phyloP scores from a whole-genome alignment of 2,888 invertebrate genomes.

The Drosophila tripunctata region DNA sequence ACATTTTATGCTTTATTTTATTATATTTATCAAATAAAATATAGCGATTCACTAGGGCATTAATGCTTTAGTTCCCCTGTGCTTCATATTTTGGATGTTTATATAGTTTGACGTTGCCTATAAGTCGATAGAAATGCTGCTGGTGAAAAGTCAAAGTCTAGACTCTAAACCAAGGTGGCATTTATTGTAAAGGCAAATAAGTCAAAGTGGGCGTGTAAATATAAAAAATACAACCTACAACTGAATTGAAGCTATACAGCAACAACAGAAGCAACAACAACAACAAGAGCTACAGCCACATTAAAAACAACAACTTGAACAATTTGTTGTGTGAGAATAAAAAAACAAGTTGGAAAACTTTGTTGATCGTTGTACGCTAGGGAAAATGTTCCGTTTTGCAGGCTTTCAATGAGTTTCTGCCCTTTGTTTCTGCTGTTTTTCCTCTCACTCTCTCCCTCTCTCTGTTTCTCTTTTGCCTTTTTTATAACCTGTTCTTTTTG shows the following conservation, averaged over 20 bases:
- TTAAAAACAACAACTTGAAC: conserved; percentile 9
- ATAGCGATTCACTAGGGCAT: no score
- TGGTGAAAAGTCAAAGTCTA: conserved; percentile 53
- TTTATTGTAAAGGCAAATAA: conserved; percentile 62
- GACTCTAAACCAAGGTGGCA: conserved; percentile 68
- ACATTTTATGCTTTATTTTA: no score
- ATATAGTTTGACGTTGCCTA: conserved; percentile 1
- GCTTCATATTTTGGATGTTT: no score
- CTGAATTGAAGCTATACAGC: conserved; percentile 39
- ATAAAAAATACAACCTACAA: conserved; percentile 23
- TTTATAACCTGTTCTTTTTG: conserved; percentile 3
- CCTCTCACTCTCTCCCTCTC: neutral
- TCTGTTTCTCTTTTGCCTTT: neutral
- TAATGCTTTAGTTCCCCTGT: neutral
- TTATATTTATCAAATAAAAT: no score
- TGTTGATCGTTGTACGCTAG: conserved; percentile 44
- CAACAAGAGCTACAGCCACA: no score
- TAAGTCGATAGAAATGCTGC: conserved; percentile 24
- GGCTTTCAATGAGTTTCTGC: conserved; percentile 45
- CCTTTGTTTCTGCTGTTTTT: neutral
- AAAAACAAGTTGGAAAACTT: conserved; percentile 46
- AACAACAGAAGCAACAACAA: conserved; percentile 19
- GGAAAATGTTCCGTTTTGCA: conserved; percentile 37
- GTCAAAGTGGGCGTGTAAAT: conserved; percentile 70
- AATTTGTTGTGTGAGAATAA: conserved; percentile 44